Evolutionary conservation across 2,113 vertebrate genomes (phyloP).

Genomic region (Ellobius talpinus): DNA sequence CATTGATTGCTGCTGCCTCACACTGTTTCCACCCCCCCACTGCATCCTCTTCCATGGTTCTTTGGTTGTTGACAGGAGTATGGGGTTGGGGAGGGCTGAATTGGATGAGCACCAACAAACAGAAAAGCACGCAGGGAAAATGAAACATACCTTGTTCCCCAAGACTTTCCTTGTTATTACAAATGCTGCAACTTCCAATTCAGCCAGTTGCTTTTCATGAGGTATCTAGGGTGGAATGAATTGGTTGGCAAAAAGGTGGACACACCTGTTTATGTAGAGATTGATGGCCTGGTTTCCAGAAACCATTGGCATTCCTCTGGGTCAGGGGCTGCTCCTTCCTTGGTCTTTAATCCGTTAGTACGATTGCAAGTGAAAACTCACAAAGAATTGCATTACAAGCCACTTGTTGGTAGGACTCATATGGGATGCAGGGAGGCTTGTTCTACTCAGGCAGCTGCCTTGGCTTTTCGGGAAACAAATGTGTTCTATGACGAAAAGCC

Average conservation of each 20-base stretch:
- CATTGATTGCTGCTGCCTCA: neutral
- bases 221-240: constrained; percentile 45
- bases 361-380: constrained; percentile 75
- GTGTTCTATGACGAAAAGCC: constrained; percentile 52
- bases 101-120: constrained; percentile 27
- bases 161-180: constrained; percentile 33
- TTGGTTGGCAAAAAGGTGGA: constrained; percentile 43
- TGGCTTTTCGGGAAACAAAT: constrained; percentile 47
- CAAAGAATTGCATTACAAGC: constrained; percentile 60
- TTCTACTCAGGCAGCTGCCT: constrained; percentile 10
- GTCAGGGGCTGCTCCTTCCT: constrained; percentile 20
- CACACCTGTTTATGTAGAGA: constrained; percentile 55
- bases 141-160: neutral
- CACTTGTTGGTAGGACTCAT: constrained; percentile 32
- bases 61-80: neutral
- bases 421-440: neutral
- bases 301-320: constrained; percentile 41
- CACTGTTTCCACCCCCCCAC: fast-evolving
- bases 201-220: constrained; percentile 1
- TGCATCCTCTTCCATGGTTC: neutral
- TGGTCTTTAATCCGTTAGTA: constrained; percentile 74
- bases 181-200: neutral
- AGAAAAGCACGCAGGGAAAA: neutral
- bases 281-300: constrained; percentile 45
- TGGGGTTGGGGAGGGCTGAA: neutral